These are phyloP conservation scores for Pyrrhosoma nymphula DNA, from an alignment of 2,888 invertebrate genomes.

Conservation along the genomic window DNA sequence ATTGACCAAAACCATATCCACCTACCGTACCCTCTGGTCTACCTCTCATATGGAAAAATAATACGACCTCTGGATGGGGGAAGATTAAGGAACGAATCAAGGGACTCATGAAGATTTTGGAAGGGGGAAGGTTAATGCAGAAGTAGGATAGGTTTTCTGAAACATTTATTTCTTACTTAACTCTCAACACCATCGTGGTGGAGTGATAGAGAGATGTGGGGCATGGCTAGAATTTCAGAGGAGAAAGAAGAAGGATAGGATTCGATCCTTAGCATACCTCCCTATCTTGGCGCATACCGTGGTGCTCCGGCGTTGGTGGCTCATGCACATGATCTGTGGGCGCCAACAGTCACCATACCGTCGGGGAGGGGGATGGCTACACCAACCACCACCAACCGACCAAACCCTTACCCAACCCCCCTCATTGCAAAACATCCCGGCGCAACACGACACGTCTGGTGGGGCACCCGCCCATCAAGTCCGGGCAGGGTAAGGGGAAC, in stretches of 20 bases:
- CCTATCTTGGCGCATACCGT: not conserved
- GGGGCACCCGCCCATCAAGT: not conserved
- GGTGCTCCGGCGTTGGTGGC: not conserved
- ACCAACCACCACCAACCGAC: not conserved
- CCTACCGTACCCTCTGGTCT: too few species aligned
- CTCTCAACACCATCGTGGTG: not conserved
- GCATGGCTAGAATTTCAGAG: slow-evolving; percentile 34
- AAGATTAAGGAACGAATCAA: not conserved
- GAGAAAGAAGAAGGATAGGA: not conserved
- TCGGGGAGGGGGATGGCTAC: not conserved
- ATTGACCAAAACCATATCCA: too few species aligned
- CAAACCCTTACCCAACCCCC: not conserved
- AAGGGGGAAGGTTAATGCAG: not conserved
- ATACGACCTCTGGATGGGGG: not conserved
- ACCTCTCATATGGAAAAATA: not conserved
- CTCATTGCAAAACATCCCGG: not conserved
- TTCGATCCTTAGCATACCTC: not conserved
- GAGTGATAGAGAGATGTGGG: slow-evolving; percentile 28
- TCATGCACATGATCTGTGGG: not conserved
- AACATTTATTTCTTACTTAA: not conserved
- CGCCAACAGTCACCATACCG: not conserved
- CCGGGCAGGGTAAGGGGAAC: not conserved
- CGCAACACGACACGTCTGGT: not conserved
- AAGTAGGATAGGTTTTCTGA: not conserved
- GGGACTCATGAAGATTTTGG: not conserved